Conservation (phyloP, 30 jellyfish, hydroid and myxozoan genomes). For the Nemopilema nomurai region DNA sequence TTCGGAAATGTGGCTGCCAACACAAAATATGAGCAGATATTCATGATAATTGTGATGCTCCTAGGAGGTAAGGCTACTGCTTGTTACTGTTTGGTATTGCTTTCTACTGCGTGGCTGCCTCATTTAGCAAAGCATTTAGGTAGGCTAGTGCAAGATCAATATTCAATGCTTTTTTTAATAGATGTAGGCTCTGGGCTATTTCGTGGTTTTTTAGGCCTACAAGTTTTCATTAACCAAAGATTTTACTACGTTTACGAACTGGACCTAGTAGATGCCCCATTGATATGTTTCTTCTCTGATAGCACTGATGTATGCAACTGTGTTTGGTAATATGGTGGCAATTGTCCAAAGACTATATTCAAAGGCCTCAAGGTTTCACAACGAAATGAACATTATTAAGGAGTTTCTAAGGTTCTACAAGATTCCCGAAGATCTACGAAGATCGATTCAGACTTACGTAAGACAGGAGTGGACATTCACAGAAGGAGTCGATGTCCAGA, state of each 20-base stretch:
- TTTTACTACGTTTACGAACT: no score
- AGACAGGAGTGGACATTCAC: conserved; percentile 88
- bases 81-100: no score
- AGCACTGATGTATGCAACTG: conserved; percentile 96
- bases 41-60: conserved; percentile 80
- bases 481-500: conserved; percentile 82
- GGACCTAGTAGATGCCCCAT: no score
- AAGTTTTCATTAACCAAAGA: no score
- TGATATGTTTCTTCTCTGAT: no score
- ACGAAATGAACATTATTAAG: conserved; percentile 80
- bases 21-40: conserved; percentile 77
- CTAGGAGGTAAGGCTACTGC: conserved; percentile 90
- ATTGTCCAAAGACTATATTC: conserved; percentile 83
- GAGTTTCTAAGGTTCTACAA: conserved; percentile 82
- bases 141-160: no score
- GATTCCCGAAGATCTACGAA: conserved; percentile 83
- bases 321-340: conserved; percentile 96
- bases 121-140: no score
- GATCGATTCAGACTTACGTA: conserved; percentile 77
- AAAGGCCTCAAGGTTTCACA: conserved; percentile 84
- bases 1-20: conserved; percentile 96
- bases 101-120: no score
- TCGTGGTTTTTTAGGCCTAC: no score
- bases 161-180: no score
- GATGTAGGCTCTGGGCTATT: no score